Conservation (phyloP, 2,113 vertebrate genomes). For the Serinus canaria region DNA sequence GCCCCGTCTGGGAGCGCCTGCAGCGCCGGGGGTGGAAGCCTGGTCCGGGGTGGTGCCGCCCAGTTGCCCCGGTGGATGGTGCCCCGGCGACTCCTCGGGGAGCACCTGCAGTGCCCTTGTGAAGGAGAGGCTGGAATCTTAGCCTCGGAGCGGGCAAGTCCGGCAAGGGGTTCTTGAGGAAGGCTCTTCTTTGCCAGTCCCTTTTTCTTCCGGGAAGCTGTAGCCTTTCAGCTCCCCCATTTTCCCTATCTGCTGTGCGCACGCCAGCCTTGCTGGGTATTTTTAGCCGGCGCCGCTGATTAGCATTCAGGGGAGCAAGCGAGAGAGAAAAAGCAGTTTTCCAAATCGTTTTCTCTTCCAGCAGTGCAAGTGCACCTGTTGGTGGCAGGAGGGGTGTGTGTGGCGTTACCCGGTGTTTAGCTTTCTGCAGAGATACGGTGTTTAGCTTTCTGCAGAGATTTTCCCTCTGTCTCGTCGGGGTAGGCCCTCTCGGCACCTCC, state of each 20-base stretch:
- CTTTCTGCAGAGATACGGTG: background rate
- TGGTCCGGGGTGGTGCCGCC: too few species aligned
- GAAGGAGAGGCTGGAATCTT: background rate
- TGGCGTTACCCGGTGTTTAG: background rate
- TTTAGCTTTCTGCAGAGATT: background rate
- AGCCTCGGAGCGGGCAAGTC: background rate
- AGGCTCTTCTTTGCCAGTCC: background rate
- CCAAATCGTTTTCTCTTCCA: background rate
- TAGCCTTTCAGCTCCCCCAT: background rate
- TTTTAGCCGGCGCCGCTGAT: conserved; percentile 41
- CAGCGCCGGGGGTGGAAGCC: background rate
- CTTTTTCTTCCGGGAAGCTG: background rate
- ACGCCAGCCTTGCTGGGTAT: conserved; percentile 2
- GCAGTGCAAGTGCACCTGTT: background rate
- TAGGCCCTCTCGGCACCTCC: background rate
- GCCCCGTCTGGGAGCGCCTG: background rate
- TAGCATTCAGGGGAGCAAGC: conserved; percentile 43
- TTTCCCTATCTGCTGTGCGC: background rate
- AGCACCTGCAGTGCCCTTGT: background rate
- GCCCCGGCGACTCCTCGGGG: background rate
- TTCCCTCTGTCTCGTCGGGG: accelerated
- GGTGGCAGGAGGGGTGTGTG: background rate
- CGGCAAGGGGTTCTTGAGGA: too few species aligned
- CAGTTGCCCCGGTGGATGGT: too few species aligned
- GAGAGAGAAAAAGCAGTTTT: background rate